Evolutionary conservation across 1,140 invertebrate species (phyloP), one percentile per base, ranked within the genome.

Genomic region (Pachypeltis micranthus): DNA sequence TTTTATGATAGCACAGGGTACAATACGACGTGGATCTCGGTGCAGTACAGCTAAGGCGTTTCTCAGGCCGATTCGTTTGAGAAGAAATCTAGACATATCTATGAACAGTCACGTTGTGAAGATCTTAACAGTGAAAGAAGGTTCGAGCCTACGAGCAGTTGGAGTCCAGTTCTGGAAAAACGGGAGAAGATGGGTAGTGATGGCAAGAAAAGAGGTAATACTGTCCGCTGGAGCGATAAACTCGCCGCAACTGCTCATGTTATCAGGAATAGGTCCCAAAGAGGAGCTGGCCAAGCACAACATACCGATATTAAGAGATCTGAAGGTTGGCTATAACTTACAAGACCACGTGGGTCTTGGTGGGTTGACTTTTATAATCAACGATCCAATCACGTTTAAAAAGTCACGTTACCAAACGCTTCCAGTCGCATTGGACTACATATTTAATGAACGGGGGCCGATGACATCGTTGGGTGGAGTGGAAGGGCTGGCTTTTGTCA

Each of bases 21-120:
- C 92, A 0, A 88, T 93, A 19, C 75, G 91, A 31, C 80, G 91
- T 59, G 92, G 92, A 0, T 85, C 84, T 10, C 78, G 93, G 34
- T 96, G 93, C 74, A 92, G 88, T 56, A 92, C 92, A 0, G 83
- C 91, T 0, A 91, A 91, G 72, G 92, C 89, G 0, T 96, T 94
- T 70, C 75, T 96, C 0, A 76, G 88, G 59, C 91, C 92, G 0
- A 83, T 91, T 0, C 77, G 87, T 14, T 80, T 85, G 31, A 78
- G 92, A 21, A 72, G 75, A 16, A 96, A 96, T 70, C 75, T 96
- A 0, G 87, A 92, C 69, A 82, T 94, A 1, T 81, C 91, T 3
- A 83, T 91, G 66, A 80, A 86, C 29, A 80, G 91, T 0, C 85
- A 92, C 61, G 90, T 80, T 0, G 83, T 83, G 0, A 83, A 84